A percentile compares a stretch with the other conserved stretches of the same genome.
These are phyloP conservation scores for Rhizomys pruinosus DNA, from an alignment of 2,113 vertebrate species.

Conservation along the genomic window DNA sequence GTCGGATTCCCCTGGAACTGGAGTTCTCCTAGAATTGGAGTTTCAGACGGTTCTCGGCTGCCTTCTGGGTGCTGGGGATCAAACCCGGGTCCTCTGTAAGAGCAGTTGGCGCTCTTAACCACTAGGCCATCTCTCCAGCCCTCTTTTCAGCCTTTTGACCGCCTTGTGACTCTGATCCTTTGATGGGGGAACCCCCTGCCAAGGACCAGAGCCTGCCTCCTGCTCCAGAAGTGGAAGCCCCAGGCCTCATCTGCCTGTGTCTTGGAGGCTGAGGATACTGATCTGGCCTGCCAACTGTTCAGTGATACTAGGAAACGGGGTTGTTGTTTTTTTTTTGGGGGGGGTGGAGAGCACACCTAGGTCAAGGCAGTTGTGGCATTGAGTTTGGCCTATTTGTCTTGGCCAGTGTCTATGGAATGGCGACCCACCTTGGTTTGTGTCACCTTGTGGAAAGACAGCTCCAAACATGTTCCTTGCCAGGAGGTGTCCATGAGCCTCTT, in stretches of 20 bases:
- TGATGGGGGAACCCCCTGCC: background rate
- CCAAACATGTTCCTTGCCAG: background rate
- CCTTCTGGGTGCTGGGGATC: no score
- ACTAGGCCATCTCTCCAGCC: no score
- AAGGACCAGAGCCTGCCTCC: rapidly evolving
- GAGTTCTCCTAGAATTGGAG: no score
- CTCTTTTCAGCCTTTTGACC: background rate
- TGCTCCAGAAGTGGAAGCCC: rapidly evolving
- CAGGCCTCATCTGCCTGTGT: rapidly evolving
- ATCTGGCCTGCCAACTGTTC: background rate
- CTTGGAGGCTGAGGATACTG: background rate
- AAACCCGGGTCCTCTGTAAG: no score
- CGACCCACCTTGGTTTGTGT: rapidly evolving
- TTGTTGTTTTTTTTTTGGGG: background rate
- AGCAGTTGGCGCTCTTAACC: no score
- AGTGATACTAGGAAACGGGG: background rate
- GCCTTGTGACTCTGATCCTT: background rate
- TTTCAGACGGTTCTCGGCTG: no score
- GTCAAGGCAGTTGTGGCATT: no score
- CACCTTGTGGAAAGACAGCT: background rate
- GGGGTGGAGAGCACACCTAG: background rate
- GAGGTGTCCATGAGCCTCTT: no score
- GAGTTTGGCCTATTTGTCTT: background rate
- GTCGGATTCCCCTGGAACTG: no score
- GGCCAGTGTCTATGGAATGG: background rate